A percentile compares a stretch with the other conserved stretches of the same genome.
Evolutionary conservation across 2,888 invertebrate species (phyloP).

Genomic region (Leucophenga maculata): DNA sequence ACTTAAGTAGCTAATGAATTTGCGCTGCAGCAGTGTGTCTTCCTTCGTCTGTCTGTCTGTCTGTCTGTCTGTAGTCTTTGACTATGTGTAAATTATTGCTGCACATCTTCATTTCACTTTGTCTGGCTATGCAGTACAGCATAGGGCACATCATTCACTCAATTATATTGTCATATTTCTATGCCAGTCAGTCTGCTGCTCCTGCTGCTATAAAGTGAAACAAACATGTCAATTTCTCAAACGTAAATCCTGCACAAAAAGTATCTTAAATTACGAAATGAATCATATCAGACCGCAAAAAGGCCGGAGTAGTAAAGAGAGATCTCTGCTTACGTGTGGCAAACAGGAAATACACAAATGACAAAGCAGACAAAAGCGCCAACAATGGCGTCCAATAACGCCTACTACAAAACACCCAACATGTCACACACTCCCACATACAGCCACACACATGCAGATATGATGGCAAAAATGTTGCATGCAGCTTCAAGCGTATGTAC

Average conservation of each 20-base stretch:
- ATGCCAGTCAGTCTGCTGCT: conserved; percentile 9
- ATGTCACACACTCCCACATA: conserved; percentile 20
- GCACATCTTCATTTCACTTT: conserved; percentile 1
- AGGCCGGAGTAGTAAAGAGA: not conserved
- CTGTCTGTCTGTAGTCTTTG: not conserved
- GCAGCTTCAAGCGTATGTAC: conserved; percentile 31
- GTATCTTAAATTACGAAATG: conserved; percentile 58
- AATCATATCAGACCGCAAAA: conserved; percentile 50
- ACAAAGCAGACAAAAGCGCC: conserved; percentile 28
- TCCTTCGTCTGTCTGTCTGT: not conserved
- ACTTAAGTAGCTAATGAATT: conserved; percentile 20
- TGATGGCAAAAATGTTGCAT: conserved; percentile 2
- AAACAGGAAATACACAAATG: conserved; percentile 50
- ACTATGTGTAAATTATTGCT: not conserved
- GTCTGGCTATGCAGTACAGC: not conserved
- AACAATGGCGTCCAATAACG: conserved; percentile 30
- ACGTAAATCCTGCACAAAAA: conserved; percentile 11
- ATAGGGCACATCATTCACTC: conserved; percentile 13
- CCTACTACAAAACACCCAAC: conserved; percentile 33
- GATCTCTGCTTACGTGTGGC: conserved; percentile 15
- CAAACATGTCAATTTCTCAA: conserved; percentile 12
- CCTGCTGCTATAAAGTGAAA: not conserved
- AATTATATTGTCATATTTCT: conserved; percentile 18
- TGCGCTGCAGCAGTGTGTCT: not conserved
- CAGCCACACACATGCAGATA: conserved; percentile 29